phyloP scores from a whole-genome alignment of 1,140 invertebrate genomes.

The Dinothrombium tinctorium region DNA sequence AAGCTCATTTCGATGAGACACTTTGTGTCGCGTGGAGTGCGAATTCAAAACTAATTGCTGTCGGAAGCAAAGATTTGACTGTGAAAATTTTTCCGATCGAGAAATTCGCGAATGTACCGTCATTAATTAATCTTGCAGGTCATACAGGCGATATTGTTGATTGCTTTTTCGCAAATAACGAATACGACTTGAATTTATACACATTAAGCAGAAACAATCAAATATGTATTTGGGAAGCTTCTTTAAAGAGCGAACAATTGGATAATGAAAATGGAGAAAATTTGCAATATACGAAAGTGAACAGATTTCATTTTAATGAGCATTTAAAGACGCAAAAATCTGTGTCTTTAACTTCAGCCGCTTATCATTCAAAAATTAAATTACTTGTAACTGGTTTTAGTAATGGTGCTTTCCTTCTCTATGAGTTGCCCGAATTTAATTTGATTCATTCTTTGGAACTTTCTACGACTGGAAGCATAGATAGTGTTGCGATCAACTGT shows the following conservation, averaged over 20 bases:
- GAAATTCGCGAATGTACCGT: conserved; percentile 25
- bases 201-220: conserved; percentile 32
- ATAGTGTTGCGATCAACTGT: conserved; percentile 41
- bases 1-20: conserved; percentile 49
- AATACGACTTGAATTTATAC: conserved; percentile 18
- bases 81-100: conserved; percentile 50
- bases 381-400: conserved; percentile 58
- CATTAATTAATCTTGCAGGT: conserved; percentile 43
- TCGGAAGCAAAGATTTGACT: conserved; percentile 66
- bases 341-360: conserved; percentile 41
- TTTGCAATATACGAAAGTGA: conserved; percentile 38
- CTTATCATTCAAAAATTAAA: conserved; percentile 48
- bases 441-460: conserved; percentile 54
- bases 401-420: conserved; percentile 59
- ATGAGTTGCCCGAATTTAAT: conserved; percentile 76
- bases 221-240: conserved; percentile 45
- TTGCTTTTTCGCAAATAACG: conserved; percentile 39
- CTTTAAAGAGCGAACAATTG: neutral
- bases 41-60: conserved; percentile 60
- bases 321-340: conserved; percentile 29
- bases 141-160: conserved; percentile 56
- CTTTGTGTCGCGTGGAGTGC: conserved; percentile 70
- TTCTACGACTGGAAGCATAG: neutral
- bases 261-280: conserved; percentile 20
- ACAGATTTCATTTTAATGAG: conserved; percentile 43